phyloP scores from a whole-genome alignment of 2,113 vertebrate genomes.

The Xiphophorus maculatus region DNA sequence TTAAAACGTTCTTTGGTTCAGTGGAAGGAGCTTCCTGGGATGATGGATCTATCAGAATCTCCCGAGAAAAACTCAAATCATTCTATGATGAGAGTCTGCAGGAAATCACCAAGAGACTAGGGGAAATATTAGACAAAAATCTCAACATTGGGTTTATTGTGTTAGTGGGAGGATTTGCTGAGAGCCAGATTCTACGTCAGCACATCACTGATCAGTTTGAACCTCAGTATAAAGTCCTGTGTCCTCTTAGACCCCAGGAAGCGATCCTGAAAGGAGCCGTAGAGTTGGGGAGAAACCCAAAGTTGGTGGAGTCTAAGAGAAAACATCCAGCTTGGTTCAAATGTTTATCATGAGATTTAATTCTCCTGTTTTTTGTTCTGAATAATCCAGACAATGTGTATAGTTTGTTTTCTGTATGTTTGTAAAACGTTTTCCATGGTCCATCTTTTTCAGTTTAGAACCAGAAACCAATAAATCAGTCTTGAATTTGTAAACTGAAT shows the following conservation, averaged over 20 bases:
- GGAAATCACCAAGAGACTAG: conserved; percentile 6
- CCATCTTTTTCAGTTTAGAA: too few relatives aligned
- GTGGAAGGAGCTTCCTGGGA: conserved; percentile 22
- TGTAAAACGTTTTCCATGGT: too few relatives aligned
- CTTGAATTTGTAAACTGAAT: too few relatives aligned
- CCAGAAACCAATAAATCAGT: too few relatives aligned
- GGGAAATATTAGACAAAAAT: conserved; percentile 12
- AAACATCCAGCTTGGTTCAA: not conserved
- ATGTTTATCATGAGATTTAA: not conserved
- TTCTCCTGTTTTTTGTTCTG: too few relatives aligned
- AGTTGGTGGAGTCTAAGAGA: not conserved
- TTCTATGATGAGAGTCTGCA: conserved; percentile 33
- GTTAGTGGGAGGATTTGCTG: conserved; percentile 48
- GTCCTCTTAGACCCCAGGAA: conserved; percentile 1
- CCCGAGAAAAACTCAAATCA: conserved; percentile 1
- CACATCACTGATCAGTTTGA: conserved; percentile 27
- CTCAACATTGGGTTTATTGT: conserved; percentile 27
- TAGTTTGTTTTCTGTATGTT: too few relatives aligned
- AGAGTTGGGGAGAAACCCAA: not conserved
- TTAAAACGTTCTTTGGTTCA: conserved; percentile 6
- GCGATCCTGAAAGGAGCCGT: not conserved
- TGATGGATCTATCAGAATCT: conserved; percentile 16
- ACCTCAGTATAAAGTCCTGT: not conserved
- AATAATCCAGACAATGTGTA: too few relatives aligned
- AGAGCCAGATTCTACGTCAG: conserved; percentile 13